These are phyloP conservation scores for Schlechtendalia chinensis DNA, from an alignment of 1,140 invertebrate species.

Conservation along the genomic window DNA sequence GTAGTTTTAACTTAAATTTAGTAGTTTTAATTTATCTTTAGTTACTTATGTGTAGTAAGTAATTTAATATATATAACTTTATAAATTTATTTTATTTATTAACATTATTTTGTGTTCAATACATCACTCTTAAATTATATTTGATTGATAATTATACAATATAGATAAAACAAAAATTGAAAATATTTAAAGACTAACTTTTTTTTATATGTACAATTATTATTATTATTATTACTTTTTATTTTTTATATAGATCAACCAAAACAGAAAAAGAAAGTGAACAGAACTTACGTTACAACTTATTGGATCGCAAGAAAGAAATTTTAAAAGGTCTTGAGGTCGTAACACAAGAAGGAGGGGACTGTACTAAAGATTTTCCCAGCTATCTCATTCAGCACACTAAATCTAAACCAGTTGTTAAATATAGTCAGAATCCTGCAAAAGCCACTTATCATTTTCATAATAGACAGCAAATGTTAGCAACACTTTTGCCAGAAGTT, in stretches of 20 bases:
- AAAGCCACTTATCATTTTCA: slow-evolving; percentile 49
- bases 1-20: too few species aligned
- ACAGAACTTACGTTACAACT: slow-evolving; percentile 1
- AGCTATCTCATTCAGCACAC: slow-evolving; percentile 49
- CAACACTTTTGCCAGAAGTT: slow-evolving; percentile 51
- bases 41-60: too few species aligned
- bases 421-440: slow-evolving; percentile 51
- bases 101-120: too few species aligned
- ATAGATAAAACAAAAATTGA: too few species aligned
- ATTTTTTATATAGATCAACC: neutral
- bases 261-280: slow-evolving; percentile 2
- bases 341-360: neutral
- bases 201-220: too few species aligned
- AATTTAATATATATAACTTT: too few species aligned
- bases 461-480: slow-evolving; percentile 50
- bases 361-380: slow-evolving; percentile 50
- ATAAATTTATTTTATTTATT: too few species aligned
- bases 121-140: too few species aligned
- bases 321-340: slow-evolving; percentile 17
- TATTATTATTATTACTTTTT: too few species aligned
- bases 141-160: too few species aligned
- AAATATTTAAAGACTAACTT: too few species aligned
- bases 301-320: slow-evolving; percentile 33
- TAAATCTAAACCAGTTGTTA: slow-evolving; percentile 49
- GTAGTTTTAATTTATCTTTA: too few species aligned